These are phyloP conservation scores for Drosophila kanapiae DNA, from an alignment of 1,140 invertebrate species.

Conservation along the genomic window DNA sequence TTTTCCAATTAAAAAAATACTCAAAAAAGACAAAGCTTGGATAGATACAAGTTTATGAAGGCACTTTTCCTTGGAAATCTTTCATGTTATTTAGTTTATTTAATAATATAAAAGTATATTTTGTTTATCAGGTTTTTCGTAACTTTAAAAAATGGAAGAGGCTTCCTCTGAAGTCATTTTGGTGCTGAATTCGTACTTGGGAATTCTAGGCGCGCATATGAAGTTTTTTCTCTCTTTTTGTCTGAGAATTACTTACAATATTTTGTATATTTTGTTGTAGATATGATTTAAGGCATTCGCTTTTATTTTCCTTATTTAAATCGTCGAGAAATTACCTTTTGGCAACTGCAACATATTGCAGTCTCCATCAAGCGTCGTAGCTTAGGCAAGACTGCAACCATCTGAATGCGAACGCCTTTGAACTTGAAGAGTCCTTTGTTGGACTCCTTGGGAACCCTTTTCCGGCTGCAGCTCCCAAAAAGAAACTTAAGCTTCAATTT, in stretches of 20 bases:
- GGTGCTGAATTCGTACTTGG: neutral
- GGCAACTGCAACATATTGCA: conserved; percentile 26
- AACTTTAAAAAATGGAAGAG: too few relatives aligned
- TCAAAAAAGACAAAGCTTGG: too few relatives aligned
- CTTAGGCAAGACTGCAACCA: conserved; percentile 13
- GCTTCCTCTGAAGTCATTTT: too few relatives aligned
- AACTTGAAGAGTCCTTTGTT: conserved; percentile 31
- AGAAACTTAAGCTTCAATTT: conserved; percentile 56
- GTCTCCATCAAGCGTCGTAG: neutral
- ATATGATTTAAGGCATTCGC: too few relatives aligned
- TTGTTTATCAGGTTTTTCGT: too few relatives aligned
- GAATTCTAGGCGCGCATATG: neutral
- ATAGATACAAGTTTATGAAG: too few relatives aligned
- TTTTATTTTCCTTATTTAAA: neutral
- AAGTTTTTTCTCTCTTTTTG: neutral
- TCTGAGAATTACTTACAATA: neutral
- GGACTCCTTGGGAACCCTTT: conserved; percentile 19
- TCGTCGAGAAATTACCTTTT: neutral
- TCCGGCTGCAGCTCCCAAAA: conserved; percentile 16
- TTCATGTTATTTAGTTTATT: too few relatives aligned
- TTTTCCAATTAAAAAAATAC: neutral
- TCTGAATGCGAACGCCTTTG: conserved; percentile 21
- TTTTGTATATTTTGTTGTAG: neutral
- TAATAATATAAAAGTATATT: too few relatives aligned
- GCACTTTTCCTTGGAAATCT: too few relatives aligned